phyloP scores from a whole-genome alignment of 2,113 vertebrate genomes.

The Melanotaenia duboulayi region DNA sequence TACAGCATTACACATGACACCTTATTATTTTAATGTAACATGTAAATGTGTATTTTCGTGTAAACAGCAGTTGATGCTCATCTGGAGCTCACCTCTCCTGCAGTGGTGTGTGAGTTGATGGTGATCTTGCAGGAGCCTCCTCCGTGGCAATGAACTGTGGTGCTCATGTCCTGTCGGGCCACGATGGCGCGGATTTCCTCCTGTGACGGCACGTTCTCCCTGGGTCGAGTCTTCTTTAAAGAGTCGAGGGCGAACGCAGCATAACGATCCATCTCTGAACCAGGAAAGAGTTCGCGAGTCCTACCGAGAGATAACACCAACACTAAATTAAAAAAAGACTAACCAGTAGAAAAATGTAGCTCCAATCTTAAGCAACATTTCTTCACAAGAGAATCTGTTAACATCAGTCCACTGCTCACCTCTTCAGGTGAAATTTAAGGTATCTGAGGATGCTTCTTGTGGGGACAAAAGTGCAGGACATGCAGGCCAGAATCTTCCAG shows the following conservation, averaged over 20 bases:
- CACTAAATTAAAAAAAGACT: background rate
- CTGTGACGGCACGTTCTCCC: slow-evolving; percentile 93
- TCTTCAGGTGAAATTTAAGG: slow-evolving; percentile 96
- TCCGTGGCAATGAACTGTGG: slow-evolving; percentile 94
- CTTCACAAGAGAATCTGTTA: background rate
- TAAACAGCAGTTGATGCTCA: too few relatives aligned
- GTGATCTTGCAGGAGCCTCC: slow-evolving; percentile 98
- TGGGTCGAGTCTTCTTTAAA: slow-evolving; percentile 89
- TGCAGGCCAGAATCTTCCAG: slow-evolving; percentile 93
- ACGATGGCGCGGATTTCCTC: slow-evolving; percentile 93
- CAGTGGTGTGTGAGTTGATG: slow-evolving; percentile 95
- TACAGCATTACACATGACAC: too few relatives aligned
- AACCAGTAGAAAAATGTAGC: too few relatives aligned
- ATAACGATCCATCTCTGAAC: slow-evolving; percentile 92
- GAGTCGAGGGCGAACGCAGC: slow-evolving; percentile 90
- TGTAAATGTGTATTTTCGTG: background rate
- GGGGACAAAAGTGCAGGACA: slow-evolving; percentile 91
- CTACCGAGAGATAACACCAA: slow-evolving; percentile 66
- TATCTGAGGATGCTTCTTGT: slow-evolving; percentile 92
- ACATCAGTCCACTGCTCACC: slow-evolving; percentile 55
- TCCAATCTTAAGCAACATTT: too few relatives aligned
- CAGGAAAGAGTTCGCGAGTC: slow-evolving; percentile 89
- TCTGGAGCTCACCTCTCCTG: slow-evolving; percentile 90
- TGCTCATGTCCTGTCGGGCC: slow-evolving; percentile 91
- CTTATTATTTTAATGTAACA: too few relatives aligned